Percentiles rank a stretch among this genome's conserved stretches.
These are phyloP conservation scores for Setipinna tenuifilis DNA, from an alignment of 2,797 vertebrate species.

Conservation along the genomic window DNA sequence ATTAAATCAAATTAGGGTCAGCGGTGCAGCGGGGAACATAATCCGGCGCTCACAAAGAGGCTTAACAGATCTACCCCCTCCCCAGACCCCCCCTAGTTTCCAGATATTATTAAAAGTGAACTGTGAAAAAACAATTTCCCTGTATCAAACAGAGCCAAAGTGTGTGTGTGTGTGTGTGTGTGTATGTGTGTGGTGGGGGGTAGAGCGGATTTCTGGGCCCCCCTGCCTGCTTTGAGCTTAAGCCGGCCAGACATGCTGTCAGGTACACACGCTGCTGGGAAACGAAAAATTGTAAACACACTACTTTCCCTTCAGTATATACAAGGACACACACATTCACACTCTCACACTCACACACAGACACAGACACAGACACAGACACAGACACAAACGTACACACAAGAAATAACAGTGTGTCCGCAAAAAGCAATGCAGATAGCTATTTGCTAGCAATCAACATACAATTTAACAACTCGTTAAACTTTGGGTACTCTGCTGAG, in stretches of 20 bases:
- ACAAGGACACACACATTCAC: background rate
- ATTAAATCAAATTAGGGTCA: conserved; percentile 84
- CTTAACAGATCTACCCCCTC: conserved; percentile 79
- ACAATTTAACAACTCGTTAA: too few species aligned
- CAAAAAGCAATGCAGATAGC: background rate
- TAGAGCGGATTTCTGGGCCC: background rate
- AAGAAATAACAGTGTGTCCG: background rate
- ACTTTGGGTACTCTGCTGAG: too few species aligned
- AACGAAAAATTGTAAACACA: background rate
- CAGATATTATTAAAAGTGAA: conserved; percentile 78
- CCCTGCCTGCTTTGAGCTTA: background rate
- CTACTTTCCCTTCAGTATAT: background rate
- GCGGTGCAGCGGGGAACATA: conserved; percentile 76
- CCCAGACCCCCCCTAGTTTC: conserved; percentile 71
- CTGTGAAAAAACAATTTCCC: conserved; percentile 74
- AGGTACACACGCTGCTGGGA: background rate
- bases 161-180: background rate
- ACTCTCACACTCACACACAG: background rate
- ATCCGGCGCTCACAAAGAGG: conserved; percentile 76
- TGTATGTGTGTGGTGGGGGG: background rate
- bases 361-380: too few species aligned
- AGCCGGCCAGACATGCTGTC: background rate
- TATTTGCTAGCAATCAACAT: background rate
- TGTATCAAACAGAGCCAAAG: conserved; percentile 60
- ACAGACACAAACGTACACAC: background rate